Evolutionary conservation across 2,888 invertebrate species (phyloP), one percentile per base, ranked within the genome.

Genomic region (Conops quadrifasciatus): DNA sequence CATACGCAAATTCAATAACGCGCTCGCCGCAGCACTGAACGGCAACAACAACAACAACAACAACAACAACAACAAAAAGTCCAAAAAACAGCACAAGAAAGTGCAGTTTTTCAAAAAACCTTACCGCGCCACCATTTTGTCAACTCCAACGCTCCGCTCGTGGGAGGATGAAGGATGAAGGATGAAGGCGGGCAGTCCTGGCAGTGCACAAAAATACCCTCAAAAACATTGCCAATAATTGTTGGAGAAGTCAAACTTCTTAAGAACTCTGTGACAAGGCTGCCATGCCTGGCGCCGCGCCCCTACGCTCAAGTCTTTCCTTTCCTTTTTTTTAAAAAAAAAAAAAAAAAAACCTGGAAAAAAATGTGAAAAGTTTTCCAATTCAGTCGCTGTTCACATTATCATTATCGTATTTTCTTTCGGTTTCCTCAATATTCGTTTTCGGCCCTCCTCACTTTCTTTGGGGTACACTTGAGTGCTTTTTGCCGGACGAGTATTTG

Each of bases 1-100:
- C 68, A 68, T 68, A 68, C 68, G 59, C 68, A 68, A 68, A 68
- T 68, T 68, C 68, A 68, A 68, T 68, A 68, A 59, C 30, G 68
- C 45, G 51, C 49, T 60, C 49, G 43, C 47, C 26, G 21, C 24
- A 47, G 26, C 63, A 15, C 45, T 15, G 24, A 63, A 43, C n/a
- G 28, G 26, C 28, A 11, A n/a, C 11, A n/a, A 30, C 51, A 66
- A 66, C 28, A 28, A 60, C 36, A 36, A 15, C 21, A 13, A 5
- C 19, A 63, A 36, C 36, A 36, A 36, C 36, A 36, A 36, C 36
- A 36, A 36, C 36, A 36, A 36, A 4, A 36, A 36, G 47, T 9
- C 15, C 21, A 63, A 65, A n/a, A 36, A 51, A 16, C 5, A 26
- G 4, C 11, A 9, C n/a, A 62, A 59, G 28, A 59, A 21, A 45